Evolutionary conservation across 1,140 invertebrate genomes (phyloP).

Genomic region (Drosophila bocqueti): DNA sequence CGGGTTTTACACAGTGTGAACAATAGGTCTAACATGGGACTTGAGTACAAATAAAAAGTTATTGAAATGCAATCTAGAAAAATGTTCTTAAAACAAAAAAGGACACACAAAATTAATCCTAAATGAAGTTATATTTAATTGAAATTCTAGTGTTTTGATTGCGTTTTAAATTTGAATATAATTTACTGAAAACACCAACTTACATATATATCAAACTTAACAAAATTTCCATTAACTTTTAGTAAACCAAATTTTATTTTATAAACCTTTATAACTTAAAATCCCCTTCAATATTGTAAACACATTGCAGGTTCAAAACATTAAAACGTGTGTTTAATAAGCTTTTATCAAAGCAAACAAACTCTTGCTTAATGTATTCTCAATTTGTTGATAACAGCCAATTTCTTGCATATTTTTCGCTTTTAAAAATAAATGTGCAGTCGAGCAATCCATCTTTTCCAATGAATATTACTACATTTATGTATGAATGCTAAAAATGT

Average conservation of each 20-base stretch:
- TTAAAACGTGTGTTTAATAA: not conserved
- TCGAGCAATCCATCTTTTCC: not conserved
- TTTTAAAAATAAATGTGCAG: conserved; percentile 5
- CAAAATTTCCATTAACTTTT: too few relatives aligned
- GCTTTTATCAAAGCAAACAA: conserved; percentile 1
- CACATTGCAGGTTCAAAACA: not conserved
- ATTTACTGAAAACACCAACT: too few relatives aligned
- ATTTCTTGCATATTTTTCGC: not conserved
- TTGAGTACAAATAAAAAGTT: too few relatives aligned
- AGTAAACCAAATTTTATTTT: not conserved
- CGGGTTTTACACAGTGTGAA: not conserved
- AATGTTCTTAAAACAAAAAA: not conserved
- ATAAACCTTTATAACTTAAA: not conserved
- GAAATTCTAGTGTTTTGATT: too few relatives aligned
- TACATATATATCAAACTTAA: too few relatives aligned
- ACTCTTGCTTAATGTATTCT: too few relatives aligned
- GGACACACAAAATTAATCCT: too few relatives aligned
- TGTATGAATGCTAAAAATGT: conserved; percentile 22
- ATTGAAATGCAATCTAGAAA: not conserved
- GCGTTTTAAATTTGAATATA: too few relatives aligned
- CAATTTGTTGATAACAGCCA: not conserved
- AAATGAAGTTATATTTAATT: too few relatives aligned
- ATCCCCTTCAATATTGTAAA: not conserved
- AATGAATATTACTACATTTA: not conserved
- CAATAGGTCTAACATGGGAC: too few relatives aligned